Base-by-base conservation (phyloP, 1,140 invertebrate genomes). In the Aricia agestis region DNA sequence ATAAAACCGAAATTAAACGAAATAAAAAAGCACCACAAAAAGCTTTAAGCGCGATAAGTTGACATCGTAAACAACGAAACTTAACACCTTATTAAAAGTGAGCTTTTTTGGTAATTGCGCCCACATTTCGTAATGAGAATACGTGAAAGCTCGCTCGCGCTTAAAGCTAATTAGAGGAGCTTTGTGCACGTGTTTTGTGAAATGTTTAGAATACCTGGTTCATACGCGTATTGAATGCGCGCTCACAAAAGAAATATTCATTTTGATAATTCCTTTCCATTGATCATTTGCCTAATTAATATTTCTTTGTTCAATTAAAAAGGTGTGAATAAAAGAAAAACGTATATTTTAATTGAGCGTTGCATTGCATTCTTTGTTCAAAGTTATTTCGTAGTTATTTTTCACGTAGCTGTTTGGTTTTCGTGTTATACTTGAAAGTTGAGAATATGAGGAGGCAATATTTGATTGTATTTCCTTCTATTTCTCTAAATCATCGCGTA, bases 41-140 rank as follows among this genome's bases (percentile, higher is more conserved):
- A 63, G 59, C 18, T 63, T 63, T 18, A 63, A 19, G 18, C 59
- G 59, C 59, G 59, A 63, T 11, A 63, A 63, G 59, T 63, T 18
- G 19, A 18, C 18, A 75, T 71, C 72, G 72, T 74, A 76, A 76
- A 80, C 71, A 71, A 63, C 67, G 74, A 74, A 84, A 84, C 80
- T 89, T 83, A 85, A 87, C 83, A 90, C 83, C 83, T 83, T 86
- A 86, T 90, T 86, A 89, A 87, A 83, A 66, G 75, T 68, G 72
- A 77, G 80, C 78, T 85, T 89, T 89, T 90, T 86, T 86, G 84
- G 84, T 90, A 87, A 90, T 88, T 87, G 81, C 76, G 82, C 77
- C 80, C 78, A 86, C 87, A 88, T 86, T 89, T 87, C 76, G 78
- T 82, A 90, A 87, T 80, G 82, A 80, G 80, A 78, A 81, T 84